phyloP scores from a whole-genome alignment of 2,797 vertebrate genomes.

The Enteromius trimaculatus region DNA sequence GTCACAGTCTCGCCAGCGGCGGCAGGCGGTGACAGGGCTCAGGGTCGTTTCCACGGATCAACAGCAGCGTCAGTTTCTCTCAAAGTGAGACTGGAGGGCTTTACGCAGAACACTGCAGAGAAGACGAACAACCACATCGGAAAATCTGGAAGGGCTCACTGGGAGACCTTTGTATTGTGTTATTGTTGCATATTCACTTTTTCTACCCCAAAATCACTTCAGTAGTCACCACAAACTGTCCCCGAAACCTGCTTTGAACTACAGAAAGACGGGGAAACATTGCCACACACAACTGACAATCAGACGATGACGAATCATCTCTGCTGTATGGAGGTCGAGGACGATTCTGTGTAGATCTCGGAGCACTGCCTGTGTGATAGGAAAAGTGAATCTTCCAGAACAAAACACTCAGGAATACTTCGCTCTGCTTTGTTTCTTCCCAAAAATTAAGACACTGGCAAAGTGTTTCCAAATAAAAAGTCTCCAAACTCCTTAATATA shows the following conservation, averaged over 20 bases:
- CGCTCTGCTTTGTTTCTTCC: too few species aligned
- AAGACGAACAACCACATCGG: not conserved
- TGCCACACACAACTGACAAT: slow-evolving; percentile 28
- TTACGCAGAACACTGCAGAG: slow-evolving; percentile 5
- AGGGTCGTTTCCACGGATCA: slow-evolving; percentile 25
- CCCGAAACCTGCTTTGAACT: not conserved
- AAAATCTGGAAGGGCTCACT: not conserved
- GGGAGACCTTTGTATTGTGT: not conserved
- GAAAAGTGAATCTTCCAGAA: not conserved
- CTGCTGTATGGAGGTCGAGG: not conserved
- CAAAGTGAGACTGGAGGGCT: slow-evolving; percentile 25
- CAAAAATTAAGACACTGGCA: too few species aligned
- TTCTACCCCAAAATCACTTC: not conserved
- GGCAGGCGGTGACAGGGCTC: slow-evolving; percentile 7
- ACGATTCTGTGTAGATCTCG: not conserved
- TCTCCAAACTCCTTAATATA: too few species aligned
- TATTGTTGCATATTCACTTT: not conserved
- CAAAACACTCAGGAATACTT: not conserved
- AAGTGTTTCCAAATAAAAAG: too few species aligned
- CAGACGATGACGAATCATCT: slow-evolving; percentile 7
- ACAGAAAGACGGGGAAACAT: not conserved
- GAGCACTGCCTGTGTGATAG: not conserved
- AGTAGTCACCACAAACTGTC: not conserved
- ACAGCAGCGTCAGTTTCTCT: slow-evolving; percentile 2
- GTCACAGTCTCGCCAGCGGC: not conserved